Evolutionary conservation across 2,888 invertebrate genomes (phyloP), one percentile per base, ranked within the genome.

Genomic region (Gisinianus flammeolus): DNA sequence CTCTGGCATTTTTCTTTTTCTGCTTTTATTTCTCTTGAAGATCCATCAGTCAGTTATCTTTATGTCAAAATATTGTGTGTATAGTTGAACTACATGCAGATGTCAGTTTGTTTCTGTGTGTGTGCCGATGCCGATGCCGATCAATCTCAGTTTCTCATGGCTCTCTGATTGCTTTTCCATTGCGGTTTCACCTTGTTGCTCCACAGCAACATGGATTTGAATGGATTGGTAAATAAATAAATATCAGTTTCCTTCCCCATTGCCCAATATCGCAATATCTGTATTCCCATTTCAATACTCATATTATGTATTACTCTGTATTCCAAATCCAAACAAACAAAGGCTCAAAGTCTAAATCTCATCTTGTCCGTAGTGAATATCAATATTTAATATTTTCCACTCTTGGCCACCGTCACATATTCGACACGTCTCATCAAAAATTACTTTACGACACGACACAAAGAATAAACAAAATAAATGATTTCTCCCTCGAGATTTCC

Each of bases 401-500:
- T n/a, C n/a, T n/a, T n/a, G n/a, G n/a, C n/a, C n/a, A n/a, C n/a
- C n/a, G n/a, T n/a, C n/a, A n/a, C n/a, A n/a, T n/a, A 66, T 66
- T 66, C 22, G 66, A 66, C 28, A 66, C 66, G 66, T 68, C 30
- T 52, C 52, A 28, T 70, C 54, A 70, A 52, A 6, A 6, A n/a
- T 12, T 10, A n/a, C 44, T 69, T 3, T 31, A n/a, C 10, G 5
- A n/a, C 56, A 58, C 44, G 44, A 58, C 58, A 22, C n/a, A 58
- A n/a, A 6, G 5, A 44, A 44, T 44, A n/a, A n/a, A n/a, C 44
- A 44, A 2, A 44, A 44, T 44, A 33, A 67, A 19, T 67, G 67
- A 67, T 67, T 67, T 67, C 0, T 30, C 67, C 28, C 67, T 67
- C 0, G 67, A 67, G 67, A 67, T n/a, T 62, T 62, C 16, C 44